Conservation (phyloP, 2,797 vertebrate species). For the Margarornis squamiger region DNA sequence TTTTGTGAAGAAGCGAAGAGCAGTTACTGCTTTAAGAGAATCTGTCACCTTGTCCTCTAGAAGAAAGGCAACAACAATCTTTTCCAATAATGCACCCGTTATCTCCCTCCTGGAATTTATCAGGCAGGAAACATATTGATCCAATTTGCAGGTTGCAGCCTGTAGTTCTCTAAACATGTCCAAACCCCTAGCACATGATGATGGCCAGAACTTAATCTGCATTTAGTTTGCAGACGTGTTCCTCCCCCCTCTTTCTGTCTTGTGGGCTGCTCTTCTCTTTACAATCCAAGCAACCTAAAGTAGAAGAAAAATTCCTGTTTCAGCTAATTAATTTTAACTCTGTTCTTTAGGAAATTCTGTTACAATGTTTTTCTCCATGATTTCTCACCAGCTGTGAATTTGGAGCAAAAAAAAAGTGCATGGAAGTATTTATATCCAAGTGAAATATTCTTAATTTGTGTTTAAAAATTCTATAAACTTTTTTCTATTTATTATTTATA, state of each 20-base stretch:
- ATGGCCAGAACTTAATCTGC: constrained; percentile 3
- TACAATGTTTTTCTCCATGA: not conserved
- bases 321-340: not conserved
- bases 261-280: not conserved
- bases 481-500: not conserved
- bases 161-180: constrained; percentile 27
- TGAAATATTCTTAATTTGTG: not conserved
- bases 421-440: not conserved
- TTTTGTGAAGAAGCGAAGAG: constrained; percentile 14
- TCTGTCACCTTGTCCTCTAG: constrained; percentile 58
- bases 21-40: not conserved
- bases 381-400: not conserved
- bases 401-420: not conserved
- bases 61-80: constrained; percentile 53
- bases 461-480: not conserved
- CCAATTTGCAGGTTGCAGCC: constrained; percentile 59
- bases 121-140: constrained; percentile 64
- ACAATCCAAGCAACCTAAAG: not conserved
- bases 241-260: not conserved
- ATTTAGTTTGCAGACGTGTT: not conserved
- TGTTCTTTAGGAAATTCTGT: not conserved
- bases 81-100: constrained; percentile 45
- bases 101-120: constrained; percentile 61
- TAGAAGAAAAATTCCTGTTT: not conserved
- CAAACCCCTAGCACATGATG: constrained; percentile 4